Evolutionary conservation across 1,140 invertebrate genomes (phyloP), one percentile per base, ranked within the genome.

Genomic region (Galleria mellonella): DNA sequence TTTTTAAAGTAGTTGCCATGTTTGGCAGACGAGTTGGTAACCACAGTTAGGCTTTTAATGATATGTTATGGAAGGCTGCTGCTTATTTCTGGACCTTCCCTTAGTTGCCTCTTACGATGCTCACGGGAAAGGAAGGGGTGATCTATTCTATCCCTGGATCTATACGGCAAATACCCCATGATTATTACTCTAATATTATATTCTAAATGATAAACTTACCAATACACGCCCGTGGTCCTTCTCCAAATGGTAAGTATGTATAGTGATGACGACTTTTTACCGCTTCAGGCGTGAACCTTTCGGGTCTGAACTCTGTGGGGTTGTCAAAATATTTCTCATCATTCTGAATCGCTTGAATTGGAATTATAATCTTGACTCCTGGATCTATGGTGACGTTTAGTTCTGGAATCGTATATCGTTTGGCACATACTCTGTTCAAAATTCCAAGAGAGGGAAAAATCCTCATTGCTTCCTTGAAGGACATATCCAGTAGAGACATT

Each of bases 181-280:
- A n/a, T n/a, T n/a, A n/a, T n/a, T n/a, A n/a, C n/a, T n/a, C n/a
- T 23, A 23, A 23, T 23, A 23, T 23, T 23, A 23, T 23, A 23
- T 23, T 23, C 2, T n/a, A n/a, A n/a, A n/a, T n/a, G n/a, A n/a
- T n/a, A 11, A 35, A n/a, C 31, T 32, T n/a, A 32, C 31, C 31
- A n/a, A 32, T 32, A 12, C 31, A 32, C 9, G 12, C 89, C 9
- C 91, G 72, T 0, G 88, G 89, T n/a, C 91, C 91, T 47, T 91
- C 90, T 0, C 91, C 91, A 62, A 92, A 94, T 1, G 92, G 89
- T 15, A 93, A 59, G 62, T 88, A 92, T 1, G 79, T 37, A 56
- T 81, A 89, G 0, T 58, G 77, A 50, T 84, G 87, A 13, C 90
- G 71, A 1, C 55, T 47, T 11, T 68, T 60, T 0, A 72, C 32